phyloP scores from a whole-genome alignment of 2,888 invertebrate genomes.

The Ganaspis brasiliensis region DNA sequence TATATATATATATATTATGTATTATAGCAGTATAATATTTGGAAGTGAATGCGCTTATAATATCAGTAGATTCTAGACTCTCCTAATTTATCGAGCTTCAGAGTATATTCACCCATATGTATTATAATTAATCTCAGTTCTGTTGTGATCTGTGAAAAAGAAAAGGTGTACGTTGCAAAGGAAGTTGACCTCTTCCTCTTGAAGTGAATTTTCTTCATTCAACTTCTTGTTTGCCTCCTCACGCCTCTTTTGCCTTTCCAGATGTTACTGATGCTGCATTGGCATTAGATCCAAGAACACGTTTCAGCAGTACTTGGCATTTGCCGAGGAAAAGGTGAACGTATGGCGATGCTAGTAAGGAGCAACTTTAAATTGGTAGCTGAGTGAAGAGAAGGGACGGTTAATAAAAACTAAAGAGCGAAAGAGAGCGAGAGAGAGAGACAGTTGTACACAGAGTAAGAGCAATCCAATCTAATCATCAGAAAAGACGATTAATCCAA shows the following conservation, averaged over 20 bases:
- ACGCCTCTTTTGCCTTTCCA: slow-evolving; percentile 44
- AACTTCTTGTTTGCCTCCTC: slow-evolving; percentile 47
- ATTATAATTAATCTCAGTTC: background rate
- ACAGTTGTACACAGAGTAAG: slow-evolving; percentile 12
- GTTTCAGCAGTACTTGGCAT: slow-evolving; percentile 68
- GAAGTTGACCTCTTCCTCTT: slow-evolving; percentile 29
- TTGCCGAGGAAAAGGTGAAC: slow-evolving; percentile 71
- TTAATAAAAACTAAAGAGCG: slow-evolving; percentile 62
- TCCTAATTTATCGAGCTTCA: no score
- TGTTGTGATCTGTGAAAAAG: slow-evolving; percentile 46
- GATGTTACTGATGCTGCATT: slow-evolving; percentile 51
- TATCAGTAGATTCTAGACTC: no score
- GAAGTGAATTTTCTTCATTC: slow-evolving; percentile 50
- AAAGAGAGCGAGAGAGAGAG: slow-evolving; percentile 20
- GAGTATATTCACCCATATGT: no score
- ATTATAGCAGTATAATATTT: no score
- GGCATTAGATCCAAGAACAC: slow-evolving; percentile 64
- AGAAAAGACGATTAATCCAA: slow-evolving; percentile 64
- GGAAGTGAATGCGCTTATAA: no score
- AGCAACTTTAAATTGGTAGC: slow-evolving; percentile 12
- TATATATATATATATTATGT: no score
- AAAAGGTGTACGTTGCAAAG: slow-evolving; percentile 9
- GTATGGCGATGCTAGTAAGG: slow-evolving; percentile 52
- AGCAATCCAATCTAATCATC: slow-evolving; percentile 54
- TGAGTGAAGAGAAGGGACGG: background rate